Evolutionary conservation across 2,113 vertebrate genomes (phyloP).

Genomic region (Thinocorus orbignyianus): DNA sequence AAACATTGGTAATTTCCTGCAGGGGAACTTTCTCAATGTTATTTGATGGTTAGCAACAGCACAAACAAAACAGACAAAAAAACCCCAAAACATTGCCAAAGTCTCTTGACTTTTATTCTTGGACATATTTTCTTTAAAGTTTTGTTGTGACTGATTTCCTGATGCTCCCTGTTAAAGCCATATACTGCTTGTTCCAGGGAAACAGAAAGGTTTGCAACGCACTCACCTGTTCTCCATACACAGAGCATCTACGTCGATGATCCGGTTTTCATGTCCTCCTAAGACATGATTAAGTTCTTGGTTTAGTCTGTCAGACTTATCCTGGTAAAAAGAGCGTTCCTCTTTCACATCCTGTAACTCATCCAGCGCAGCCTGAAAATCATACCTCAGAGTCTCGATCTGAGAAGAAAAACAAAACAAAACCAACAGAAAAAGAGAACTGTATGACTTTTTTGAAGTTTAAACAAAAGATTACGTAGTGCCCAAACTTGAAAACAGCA

Average conservation of each 20-base stretch:
- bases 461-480: neutral
- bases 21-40: neutral
- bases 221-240: slow-evolving; percentile 96
- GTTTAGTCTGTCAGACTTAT: slow-evolving; percentile 92
- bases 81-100: neutral
- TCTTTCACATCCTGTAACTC: slow-evolving; percentile 92
- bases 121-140: neutral
- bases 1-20: neutral
- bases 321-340: slow-evolving; percentile 90
- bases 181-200: neutral
- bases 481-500: neutral
- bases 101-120: neutral
- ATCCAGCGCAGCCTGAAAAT: slow-evolving; percentile 86
- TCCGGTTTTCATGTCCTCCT: slow-evolving; percentile 86
- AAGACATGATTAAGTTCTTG: slow-evolving; percentile 92
- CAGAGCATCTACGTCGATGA: slow-evolving; percentile 91
- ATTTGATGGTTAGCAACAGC: neutral
- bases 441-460: neutral
- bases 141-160: neutral
- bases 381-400: slow-evolving; percentile 88
- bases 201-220: neutral
- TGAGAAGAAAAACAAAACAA: slow-evolving; percentile 41
- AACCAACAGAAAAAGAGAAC: neutral
- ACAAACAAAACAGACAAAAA: neutral
- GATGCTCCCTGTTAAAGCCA: neutral